Evolutionary conservation across 1,140 invertebrate species (phyloP).

Genomic region (Sipha flava): DNA sequence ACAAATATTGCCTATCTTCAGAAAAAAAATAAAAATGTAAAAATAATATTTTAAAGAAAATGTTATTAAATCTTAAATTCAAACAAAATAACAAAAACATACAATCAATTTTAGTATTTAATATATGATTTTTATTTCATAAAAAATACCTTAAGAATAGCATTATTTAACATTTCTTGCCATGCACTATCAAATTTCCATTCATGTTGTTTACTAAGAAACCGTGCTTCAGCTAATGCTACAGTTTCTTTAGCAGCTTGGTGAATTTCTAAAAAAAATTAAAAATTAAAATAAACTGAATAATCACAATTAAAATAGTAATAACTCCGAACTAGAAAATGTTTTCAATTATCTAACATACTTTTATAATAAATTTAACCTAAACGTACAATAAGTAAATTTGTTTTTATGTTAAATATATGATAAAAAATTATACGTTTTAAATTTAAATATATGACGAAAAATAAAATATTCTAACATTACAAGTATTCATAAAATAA

Average conservation of each 20-base stretch:
- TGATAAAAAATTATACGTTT: too few species aligned
- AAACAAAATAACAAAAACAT: too few species aligned
- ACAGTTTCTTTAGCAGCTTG: conserved; percentile 93
- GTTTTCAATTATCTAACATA: too few species aligned
- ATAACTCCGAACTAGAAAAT: too few species aligned
- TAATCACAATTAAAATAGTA: too few species aligned
- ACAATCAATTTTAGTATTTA: not conserved
- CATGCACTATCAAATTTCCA: conserved; percentile 88
- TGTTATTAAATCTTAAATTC: not conserved
- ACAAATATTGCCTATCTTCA: not conserved
- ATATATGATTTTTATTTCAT: not conserved
- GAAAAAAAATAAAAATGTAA: not conserved
- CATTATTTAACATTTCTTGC: conserved; percentile 97
- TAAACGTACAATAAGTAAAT: too few species aligned
- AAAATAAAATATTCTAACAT: too few species aligned
- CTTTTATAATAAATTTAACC: too few species aligned
- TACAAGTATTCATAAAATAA: too few species aligned
- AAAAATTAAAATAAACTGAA: not conserved
- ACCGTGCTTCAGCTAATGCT: conserved; percentile 78
- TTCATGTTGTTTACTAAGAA: conserved; percentile 68
- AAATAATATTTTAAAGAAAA: not conserved
- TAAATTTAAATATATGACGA: too few species aligned
- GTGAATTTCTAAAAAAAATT: conserved; percentile 59
- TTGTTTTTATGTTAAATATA: too few species aligned
- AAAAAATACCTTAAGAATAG: conserved; percentile 71